Evolutionary conservation across 2,888 invertebrate species (phyloP).

Genomic region (Caenorhabditis uteleia): DNA sequence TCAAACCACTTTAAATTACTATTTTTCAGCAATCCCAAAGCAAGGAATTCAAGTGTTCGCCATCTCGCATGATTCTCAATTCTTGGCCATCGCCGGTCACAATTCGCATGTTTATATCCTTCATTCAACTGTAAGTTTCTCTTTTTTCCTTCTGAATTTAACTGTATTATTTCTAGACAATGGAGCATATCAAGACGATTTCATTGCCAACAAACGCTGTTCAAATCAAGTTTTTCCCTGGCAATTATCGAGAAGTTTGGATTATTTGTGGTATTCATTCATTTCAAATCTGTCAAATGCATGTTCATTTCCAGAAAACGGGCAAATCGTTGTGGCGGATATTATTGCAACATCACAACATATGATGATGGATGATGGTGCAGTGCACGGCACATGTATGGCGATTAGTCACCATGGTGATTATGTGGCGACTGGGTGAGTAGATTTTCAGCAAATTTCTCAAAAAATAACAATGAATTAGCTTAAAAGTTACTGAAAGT

Average conservation of each 20-base stretch:
- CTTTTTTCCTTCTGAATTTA: conserved; percentile 11
- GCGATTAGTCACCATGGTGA: conserved; percentile 41
- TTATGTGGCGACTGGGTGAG: conserved; percentile 42
- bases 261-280: conserved; percentile 27
- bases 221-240: conserved; percentile 33
- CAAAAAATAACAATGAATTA: too few species aligned
- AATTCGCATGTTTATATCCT: conserved; percentile 42
- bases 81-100: conserved; percentile 34
- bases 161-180: conserved; percentile 27
- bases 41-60: conserved; percentile 38
- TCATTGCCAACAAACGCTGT: conserved; percentile 34
- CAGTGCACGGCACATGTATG: conserved; percentile 42
- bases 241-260: conserved; percentile 35
- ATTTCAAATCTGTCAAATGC: not conserved
- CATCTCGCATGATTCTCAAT: conserved; percentile 39
- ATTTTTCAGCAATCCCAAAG: conserved; percentile 38
- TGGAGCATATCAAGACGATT: conserved; percentile 46
- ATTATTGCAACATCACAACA: conserved; percentile 16
- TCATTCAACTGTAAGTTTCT: conserved; percentile 27
- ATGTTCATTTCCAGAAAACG: conserved; percentile 24
- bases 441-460: too few species aligned
- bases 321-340: conserved; percentile 32
- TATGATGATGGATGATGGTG: conserved; percentile 44
- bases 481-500: not conserved
- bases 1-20: too few species aligned